Evolutionary conservation across 2,888 invertebrate species (phyloP), one percentile per base, ranked within the genome.

Genomic region (Hypomecis atomaria): DNA sequence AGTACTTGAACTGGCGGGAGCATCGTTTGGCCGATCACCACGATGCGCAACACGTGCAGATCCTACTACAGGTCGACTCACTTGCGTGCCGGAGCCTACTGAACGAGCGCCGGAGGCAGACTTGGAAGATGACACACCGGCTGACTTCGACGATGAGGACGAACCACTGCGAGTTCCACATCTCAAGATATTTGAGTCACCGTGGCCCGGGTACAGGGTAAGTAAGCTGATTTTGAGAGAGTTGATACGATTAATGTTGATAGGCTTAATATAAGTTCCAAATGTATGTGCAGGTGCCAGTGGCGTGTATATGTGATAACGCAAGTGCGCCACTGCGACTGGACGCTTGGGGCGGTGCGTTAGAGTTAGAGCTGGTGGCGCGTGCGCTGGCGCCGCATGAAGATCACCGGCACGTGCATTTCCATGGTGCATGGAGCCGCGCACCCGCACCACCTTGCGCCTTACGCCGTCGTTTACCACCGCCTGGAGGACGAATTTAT

Each of bases 251-350:
- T 36, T 23, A 33, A 5, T n/a, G n/a, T 1, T 11, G 38, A 10
- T 11, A n/a, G 23, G 10, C 5, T 2, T 13, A 10, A 6, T 6
- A 6, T 37, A 45, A 10, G 13, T 7, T n/a, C 4, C 13, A 36
- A 7, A 9, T 33, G 8, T 23, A 23, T 37, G 74, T 6, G 43
- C 67, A 89, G 89, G 88, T 96, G 69, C 96, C 95, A 42, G 88
- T 96, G 76, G 96, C 96, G 50, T 97, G 97, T 83, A 92, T 97
- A 70, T 97, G 97, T 85, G 97, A 97, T 90, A 96, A 97, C 83
- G 88, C 90, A 61, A 92, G 82, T 56, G 75, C 85, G 33, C 86
- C 88, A 65, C 78, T 89, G 71, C 74, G 71, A 33, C 56, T 88
- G 60, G 74, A 70, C 66, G 77, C 82, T 33, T 79, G 78, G 23